Base-by-base conservation (phyloP, 2,888 invertebrate species). In the Scaptodrosophila latifasciaeformis region DNA sequence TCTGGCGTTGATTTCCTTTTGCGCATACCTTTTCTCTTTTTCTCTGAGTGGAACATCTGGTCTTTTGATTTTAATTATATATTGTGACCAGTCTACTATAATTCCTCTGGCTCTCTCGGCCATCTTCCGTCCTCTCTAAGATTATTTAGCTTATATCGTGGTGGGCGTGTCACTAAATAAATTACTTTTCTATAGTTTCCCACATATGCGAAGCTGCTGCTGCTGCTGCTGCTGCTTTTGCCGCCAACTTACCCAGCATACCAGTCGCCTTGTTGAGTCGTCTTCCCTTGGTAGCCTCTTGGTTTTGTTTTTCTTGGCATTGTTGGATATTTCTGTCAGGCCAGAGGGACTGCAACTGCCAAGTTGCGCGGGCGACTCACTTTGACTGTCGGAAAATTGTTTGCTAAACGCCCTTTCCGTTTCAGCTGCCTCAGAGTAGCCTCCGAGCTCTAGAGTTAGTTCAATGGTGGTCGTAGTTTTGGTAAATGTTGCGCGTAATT, bases 131-230 rank as follows among this genome's bases (percentile, higher is more conserved):
- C 12, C 27, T 19, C 10, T 15, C 54, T 55, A 60, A 68, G 69
- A 68, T 68, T 68, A 66, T 68, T 68, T 68, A 58, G 65, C 65
- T 75, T 67, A 70, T 70, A 69, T 75, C 69, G 71, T 59, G 52
- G 59, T 68, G 76, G 75, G 75, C 75, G 75, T 75, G 76, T 62
- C 76, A 60, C 79, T 72, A 75, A 75, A 78, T 75, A 75, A 75
- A 75, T 75, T 75, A 78, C 75, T 75, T 75, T 75, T 78, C 75
- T 78, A 78, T 75, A 70, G 65, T 70, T 70, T 70, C 70, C 70
- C 70, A 70, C 70, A 70, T 72, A 67, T 67, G 67, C 65, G 24
- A 2, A 6, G 35, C 44, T 24, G 46, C 52, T 52, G 15, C 30
- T 39, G 56, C 54, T 30, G 39, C 48, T 21, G 50, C 59, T 29